Conservation (phyloP, 2,888 invertebrate species). For the Rapana venosa region DNA sequence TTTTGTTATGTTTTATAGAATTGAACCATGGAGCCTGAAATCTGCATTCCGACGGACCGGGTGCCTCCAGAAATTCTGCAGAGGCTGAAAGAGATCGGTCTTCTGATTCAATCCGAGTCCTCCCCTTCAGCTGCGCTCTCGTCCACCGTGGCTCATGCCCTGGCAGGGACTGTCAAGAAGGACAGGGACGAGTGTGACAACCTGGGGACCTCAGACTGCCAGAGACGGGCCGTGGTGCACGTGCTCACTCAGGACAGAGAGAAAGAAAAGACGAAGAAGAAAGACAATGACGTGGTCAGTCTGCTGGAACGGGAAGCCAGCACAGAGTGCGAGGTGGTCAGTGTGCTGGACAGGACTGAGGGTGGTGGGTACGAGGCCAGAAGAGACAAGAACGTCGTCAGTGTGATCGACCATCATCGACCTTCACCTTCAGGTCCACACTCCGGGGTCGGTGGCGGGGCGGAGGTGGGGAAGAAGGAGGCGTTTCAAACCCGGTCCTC, state of each 20-base stretch:
- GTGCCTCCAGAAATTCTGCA: slow-evolving; percentile 46
- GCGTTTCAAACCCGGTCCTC: not conserved
- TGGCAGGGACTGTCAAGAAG: not conserved
- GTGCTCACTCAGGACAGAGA: not conserved
- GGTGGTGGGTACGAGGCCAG: too few species aligned
- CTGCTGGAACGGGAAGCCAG: too few species aligned
- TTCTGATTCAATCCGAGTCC: slow-evolving; percentile 21
- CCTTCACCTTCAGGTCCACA: not conserved
- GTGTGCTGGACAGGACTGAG: too few species aligned
- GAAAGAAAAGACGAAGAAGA: not conserved
- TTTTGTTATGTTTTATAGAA: not conserved
- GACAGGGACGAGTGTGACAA: not conserved
- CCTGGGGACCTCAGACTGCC: not conserved
- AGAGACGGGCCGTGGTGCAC: slow-evolving; percentile 1
- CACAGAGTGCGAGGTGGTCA: too few species aligned
- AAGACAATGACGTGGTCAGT: not conserved
- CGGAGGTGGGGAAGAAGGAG: not conserved
- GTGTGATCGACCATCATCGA: not conserved
- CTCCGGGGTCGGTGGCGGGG: not conserved
- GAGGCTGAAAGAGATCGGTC: slow-evolving; percentile 44
- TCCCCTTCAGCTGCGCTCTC: not conserved
- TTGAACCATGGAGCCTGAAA: slow-evolving; percentile 35
- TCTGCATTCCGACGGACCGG: slow-evolving; percentile 42
- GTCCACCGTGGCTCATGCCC: not conserved
- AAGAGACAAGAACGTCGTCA: not conserved